Percentiles rank a stretch among this genome's conserved stretches.
Evolutionary conservation across 2,797 vertebrate genomes (phyloP).

Genomic region (Hoplostethus mediterraneus): DNA sequence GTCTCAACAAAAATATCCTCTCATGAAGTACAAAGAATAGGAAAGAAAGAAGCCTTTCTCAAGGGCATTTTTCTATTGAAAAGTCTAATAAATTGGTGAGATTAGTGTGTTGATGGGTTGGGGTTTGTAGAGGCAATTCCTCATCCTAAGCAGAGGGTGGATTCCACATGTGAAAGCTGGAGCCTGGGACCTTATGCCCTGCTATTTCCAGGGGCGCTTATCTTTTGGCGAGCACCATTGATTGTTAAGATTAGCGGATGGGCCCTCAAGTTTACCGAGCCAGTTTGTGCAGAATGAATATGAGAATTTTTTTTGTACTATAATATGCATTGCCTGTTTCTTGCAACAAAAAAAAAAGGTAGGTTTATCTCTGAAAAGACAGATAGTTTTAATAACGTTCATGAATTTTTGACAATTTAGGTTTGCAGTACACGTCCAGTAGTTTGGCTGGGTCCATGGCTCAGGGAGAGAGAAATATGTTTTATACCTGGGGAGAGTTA

Average conservation of each 20-base stretch:
- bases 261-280: conserved; percentile 8
- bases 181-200: conserved; percentile 14
- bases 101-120: conserved; percentile 29
- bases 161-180: conserved; percentile 31
- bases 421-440: background rate
- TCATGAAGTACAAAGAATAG: background rate
- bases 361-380: background rate
- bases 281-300: too few species aligned
- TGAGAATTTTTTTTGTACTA: too few species aligned
- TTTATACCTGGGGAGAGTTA: background rate
- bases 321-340: too few species aligned
- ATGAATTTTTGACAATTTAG: too few species aligned
- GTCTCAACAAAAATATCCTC: background rate
- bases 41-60: conserved; percentile 16
- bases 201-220: conserved; percentile 26
- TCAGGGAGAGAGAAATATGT: background rate
- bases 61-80: conserved; percentile 7
- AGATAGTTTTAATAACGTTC: too few species aligned
- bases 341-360: too few species aligned
- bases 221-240: background rate
- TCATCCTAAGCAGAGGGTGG: conserved; percentile 9
- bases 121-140: conserved; percentile 32
- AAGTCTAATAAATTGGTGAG: background rate
- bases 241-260: conserved; percentile 20
- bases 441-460: background rate